Conservation (phyloP, 2,888 invertebrate species). For the Schrankia costaestrigalis region DNA sequence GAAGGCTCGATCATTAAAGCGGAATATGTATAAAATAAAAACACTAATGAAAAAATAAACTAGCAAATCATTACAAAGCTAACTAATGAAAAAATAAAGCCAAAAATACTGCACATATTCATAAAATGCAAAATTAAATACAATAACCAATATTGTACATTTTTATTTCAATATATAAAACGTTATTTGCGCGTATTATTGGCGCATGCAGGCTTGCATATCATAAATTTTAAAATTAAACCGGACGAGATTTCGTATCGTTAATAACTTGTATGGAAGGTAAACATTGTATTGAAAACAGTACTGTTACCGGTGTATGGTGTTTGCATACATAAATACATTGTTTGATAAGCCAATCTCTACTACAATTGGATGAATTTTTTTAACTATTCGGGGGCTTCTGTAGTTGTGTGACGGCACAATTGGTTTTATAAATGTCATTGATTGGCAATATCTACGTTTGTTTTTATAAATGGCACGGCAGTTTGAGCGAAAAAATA, state of each 20-base stretch:
- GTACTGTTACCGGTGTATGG: conserved; percentile 20
- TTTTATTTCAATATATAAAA: conserved; percentile 21
- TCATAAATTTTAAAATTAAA: conserved; percentile 56
- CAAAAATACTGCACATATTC: too few relatives aligned
- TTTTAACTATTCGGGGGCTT: neutral
- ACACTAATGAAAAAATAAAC: too few relatives aligned
- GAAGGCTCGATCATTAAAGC: too few relatives aligned
- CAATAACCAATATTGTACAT: conserved; percentile 27
- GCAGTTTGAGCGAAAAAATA: too few relatives aligned
- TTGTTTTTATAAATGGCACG: too few relatives aligned
- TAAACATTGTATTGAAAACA: conserved; percentile 41
- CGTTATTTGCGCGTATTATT: conserved; percentile 39
- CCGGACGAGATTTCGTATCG: conserved; percentile 27
- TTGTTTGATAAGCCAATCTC: conserved; percentile 26
- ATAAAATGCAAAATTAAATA: too few relatives aligned
- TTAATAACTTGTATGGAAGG: conserved; percentile 50
- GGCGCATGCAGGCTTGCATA: conserved; percentile 41
- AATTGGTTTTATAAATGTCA: too few relatives aligned
- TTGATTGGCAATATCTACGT: too few relatives aligned
- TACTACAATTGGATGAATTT: conserved; percentile 8
- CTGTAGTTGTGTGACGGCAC: neutral
- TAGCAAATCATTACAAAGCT: too few relatives aligned
- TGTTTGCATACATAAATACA: conserved; percentile 47
- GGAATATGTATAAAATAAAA: too few relatives aligned
- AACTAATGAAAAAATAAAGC: too few relatives aligned